phyloP scores from a whole-genome alignment of 2,888 invertebrate genomes.

The Strigamia maritima region DNA sequence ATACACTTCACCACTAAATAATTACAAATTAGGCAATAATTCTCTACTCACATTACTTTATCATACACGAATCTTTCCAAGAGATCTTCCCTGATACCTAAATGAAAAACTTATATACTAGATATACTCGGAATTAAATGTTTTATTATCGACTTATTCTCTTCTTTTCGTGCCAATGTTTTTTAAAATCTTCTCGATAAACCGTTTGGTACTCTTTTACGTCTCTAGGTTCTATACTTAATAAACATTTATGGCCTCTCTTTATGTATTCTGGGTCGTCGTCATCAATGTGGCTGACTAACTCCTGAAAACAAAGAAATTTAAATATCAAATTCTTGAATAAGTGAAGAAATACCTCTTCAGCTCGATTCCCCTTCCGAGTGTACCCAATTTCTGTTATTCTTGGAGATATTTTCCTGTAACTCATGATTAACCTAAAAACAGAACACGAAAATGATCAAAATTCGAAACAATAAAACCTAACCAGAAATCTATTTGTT shows the following conservation, averaged over 20 bases:
- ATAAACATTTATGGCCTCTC: neutral
- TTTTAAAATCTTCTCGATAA: neutral
- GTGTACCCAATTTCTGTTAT: neutral
- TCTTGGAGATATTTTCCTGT: neutral
- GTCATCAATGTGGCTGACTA: slow-evolving; percentile 9
- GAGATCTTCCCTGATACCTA: neutral
- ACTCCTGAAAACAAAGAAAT: neutral
- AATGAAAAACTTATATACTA: neutral
- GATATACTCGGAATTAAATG: too few species aligned
- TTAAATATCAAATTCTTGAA: neutral
- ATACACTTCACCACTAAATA: neutral
- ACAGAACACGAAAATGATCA: neutral
- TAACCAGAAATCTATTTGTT: neutral
- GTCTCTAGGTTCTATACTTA: neutral
- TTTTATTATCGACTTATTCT: too few species aligned
- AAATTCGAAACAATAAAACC: neutral
- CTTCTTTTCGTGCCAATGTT: neutral
- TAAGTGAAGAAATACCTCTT: neutral
- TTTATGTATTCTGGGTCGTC: neutral
- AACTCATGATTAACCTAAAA: neutral
- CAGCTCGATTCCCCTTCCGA: neutral
- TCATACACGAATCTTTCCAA: neutral
- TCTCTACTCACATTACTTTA: neutral
- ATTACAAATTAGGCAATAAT: neutral
- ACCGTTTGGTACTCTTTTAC: neutral